These are phyloP conservation scores for Ploceus nigricollis DNA, from an alignment of 2,113 vertebrate species.

Conservation along the genomic window DNA sequence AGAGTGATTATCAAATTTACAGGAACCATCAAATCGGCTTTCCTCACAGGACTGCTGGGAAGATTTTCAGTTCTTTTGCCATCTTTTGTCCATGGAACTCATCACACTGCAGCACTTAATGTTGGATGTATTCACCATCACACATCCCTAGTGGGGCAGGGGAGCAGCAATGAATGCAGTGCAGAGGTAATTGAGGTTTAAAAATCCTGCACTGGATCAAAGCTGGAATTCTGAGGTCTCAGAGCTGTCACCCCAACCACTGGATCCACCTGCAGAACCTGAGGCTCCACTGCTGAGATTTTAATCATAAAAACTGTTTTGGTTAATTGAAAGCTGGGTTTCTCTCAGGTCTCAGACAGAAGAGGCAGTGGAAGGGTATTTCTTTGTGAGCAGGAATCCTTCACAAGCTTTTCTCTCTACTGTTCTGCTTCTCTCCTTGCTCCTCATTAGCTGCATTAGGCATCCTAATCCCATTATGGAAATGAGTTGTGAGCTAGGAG, in stretches of 20 bases:
- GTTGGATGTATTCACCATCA: not conserved
- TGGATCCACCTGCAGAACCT: not conserved
- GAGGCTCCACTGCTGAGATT: not conserved
- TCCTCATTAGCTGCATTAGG: constrained; percentile 41
- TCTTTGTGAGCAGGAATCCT: not conserved
- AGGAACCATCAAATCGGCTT: not conserved
- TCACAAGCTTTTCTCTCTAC: not conserved
- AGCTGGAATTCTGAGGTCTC: not conserved
- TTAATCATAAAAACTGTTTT: not conserved
- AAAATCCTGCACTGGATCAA: not conserved
- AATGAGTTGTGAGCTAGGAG: constrained; percentile 23
- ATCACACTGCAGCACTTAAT: not conserved
- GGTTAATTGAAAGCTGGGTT: not conserved
- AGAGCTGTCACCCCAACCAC: not conserved
- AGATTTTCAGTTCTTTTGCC: not conserved
- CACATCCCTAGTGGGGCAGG: not conserved
- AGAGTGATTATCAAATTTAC: not conserved
- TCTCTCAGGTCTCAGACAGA: not conserved
- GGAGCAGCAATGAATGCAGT: not conserved
- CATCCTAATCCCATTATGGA: constrained; percentile 49
- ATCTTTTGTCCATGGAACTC: not conserved
- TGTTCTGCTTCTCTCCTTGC: not conserved
- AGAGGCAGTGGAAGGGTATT: not conserved
- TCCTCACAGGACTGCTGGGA: not conserved
- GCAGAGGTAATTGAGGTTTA: not conserved